A percentile compares a stretch with the other conserved stretches of the same genome.
phyloP scores from a whole-genome alignment of 1,140 invertebrate species.

The Papilio glaucus region DNA sequence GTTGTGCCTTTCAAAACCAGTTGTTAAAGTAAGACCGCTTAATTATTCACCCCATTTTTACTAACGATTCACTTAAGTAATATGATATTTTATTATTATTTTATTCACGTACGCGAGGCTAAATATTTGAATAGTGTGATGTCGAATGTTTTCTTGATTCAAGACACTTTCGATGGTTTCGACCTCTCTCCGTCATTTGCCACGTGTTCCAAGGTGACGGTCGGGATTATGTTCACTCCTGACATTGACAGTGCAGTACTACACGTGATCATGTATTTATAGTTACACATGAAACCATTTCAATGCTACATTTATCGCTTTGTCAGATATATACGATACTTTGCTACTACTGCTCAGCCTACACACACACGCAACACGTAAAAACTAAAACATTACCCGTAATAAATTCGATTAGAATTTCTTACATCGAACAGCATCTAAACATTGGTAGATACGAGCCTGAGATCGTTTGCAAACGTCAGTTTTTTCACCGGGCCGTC shows the following conservation, averaged over 20 bases:
- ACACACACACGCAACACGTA: no score
- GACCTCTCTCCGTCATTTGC: constrained; percentile 21
- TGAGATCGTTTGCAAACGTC: no score
- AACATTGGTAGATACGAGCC: no score
- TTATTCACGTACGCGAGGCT: constrained; percentile 18
- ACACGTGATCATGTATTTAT: constrained; percentile 25
- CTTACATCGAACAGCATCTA: no score
- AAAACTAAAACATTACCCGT: no score
- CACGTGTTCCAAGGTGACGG: constrained; percentile 45
- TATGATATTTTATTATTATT: constrained; percentile 25
- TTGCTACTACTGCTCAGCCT: no score
- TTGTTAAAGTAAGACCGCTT: neutral
- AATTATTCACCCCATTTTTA: constrained; percentile 29
- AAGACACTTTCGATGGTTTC: constrained; percentile 2
- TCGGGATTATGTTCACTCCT: constrained; percentile 41
- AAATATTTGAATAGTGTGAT: neutral
- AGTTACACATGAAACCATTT: constrained; percentile 42
- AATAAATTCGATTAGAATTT: no score
- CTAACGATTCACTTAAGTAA: constrained; percentile 5
- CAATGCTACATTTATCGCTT: constrained; percentile 29
- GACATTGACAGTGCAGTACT: constrained; percentile 18
- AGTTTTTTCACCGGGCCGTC: no score
- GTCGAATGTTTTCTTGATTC: constrained; percentile 19
- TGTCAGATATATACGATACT: no score
- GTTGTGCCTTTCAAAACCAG: constrained; percentile 14